A percentile compares a stretch with the other conserved stretches of the same genome.
Evolutionary conservation across 2,113 vertebrate species (phyloP).

Genomic region (Cricetomys ansorgei): DNA sequence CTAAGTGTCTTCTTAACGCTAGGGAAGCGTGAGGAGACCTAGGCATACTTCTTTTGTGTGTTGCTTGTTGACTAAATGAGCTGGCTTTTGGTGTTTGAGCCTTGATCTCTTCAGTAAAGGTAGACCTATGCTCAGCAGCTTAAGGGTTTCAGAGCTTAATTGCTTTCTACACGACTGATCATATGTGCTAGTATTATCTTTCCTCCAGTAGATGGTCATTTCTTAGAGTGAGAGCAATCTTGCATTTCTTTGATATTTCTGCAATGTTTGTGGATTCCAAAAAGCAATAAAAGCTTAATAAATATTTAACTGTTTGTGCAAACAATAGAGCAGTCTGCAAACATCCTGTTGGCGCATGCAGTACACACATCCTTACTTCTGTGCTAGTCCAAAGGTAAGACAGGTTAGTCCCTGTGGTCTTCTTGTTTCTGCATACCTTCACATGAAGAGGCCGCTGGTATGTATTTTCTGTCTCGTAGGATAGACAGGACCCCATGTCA

Average conservation of each 20-base stretch:
- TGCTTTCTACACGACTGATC: neutral
- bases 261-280: neutral
- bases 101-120: neutral
- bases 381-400: neutral
- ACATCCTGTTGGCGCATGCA: neutral
- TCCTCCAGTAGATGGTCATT: neutral
- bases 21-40: neutral
- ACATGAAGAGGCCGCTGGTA: neutral
- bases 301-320: slow-evolving; percentile 45
- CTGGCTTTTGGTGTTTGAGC: neutral
- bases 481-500: neutral
- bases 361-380: neutral
- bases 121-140: neutral
- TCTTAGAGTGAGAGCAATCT: neutral
- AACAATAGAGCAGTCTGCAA: neutral
- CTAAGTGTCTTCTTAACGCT: neutral
- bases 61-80: neutral
- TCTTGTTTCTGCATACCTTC: neutral
- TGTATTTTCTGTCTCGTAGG: neutral
- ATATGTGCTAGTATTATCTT: neutral
- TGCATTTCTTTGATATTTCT: slow-evolving; percentile 47
- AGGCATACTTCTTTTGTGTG: neutral
- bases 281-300: neutral
- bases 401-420: neutral
- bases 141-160: neutral